Evolutionary conservation across 2,888 invertebrate genomes (phyloP).

Genomic region (Sialis fuliginosa): DNA sequence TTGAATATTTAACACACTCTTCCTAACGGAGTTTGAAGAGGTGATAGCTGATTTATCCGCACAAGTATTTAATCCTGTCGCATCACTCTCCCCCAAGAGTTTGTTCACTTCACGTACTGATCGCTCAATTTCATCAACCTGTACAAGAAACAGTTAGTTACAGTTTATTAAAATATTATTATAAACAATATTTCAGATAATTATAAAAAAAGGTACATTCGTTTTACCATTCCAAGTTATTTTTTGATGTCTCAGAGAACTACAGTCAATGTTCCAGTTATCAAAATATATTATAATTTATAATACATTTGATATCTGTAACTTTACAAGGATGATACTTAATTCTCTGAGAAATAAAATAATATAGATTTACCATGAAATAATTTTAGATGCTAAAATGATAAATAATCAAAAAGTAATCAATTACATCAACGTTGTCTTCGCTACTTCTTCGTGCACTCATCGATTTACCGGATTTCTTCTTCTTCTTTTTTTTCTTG

Average conservation of each 20-base stretch:
- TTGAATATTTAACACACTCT: slow-evolving; percentile 42
- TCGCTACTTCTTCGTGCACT: slow-evolving; percentile 36
- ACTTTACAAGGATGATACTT: no score
- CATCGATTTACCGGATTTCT: slow-evolving; percentile 33
- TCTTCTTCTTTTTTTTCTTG: slow-evolving; percentile 46
- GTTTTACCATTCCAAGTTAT: not conserved
- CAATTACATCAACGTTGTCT: slow-evolving; percentile 40
- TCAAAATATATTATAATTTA: no score
- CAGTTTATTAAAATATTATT: no score
- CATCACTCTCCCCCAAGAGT: slow-evolving; percentile 36
- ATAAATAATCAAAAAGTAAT: slow-evolving; percentile 6
- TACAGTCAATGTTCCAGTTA: no score
- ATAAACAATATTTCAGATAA: no score
- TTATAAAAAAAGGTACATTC: slow-evolving; percentile 2
- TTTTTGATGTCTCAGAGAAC: no score
- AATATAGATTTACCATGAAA: slow-evolving; percentile 1
- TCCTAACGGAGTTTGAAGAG: slow-evolving; percentile 15
- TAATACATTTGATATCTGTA: no score
- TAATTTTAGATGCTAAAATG: not conserved
- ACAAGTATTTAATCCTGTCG: slow-evolving; percentile 13
- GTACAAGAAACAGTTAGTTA: no score
- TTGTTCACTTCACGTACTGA: slow-evolving; percentile 48
- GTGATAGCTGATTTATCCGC: slow-evolving; percentile 16
- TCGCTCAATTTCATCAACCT: slow-evolving; percentile 48
- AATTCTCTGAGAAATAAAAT: no score